A percentile compares a stretch with the other conserved stretches of the same genome.
phyloP scores from a whole-genome alignment of 2,797 vertebrate species.

The Phylloscopus collybita region DNA sequence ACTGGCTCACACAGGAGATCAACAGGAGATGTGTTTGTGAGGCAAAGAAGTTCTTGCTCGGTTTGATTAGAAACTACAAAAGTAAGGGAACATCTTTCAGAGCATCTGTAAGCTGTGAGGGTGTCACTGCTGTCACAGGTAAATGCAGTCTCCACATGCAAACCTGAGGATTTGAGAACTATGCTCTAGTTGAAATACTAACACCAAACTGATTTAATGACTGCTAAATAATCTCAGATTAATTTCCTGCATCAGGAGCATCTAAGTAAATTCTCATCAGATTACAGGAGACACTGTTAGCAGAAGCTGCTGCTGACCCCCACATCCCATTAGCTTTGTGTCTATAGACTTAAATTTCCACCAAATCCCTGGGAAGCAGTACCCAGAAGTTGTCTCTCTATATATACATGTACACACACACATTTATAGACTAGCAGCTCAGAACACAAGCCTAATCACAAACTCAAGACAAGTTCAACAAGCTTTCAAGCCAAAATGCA shows the following conservation, averaged over 20 bases:
- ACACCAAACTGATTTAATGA: not conserved
- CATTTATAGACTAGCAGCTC: not conserved
- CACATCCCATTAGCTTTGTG: not conserved
- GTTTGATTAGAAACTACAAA: conserved; percentile 72
- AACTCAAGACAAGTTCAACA: not conserved
- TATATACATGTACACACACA: not conserved
- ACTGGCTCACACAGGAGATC: conserved; percentile 95
- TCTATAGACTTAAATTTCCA: not conserved
- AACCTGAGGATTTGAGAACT: not conserved
- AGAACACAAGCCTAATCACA: not conserved
- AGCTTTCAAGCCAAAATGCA: not conserved
- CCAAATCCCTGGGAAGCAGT: not conserved
- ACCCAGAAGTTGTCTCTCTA: not conserved
- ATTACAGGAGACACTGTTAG: not conserved
- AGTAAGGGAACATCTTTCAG: not conserved
- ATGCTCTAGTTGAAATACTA: not conserved
- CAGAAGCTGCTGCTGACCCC: not conserved
- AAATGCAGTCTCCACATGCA: not conserved
- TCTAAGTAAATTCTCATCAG: not conserved
- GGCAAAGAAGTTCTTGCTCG: conserved; percentile 87
- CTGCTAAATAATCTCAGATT: not conserved
- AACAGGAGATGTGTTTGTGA: conserved; percentile 81
- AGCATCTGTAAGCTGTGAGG: not conserved
- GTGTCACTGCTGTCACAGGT: not conserved
- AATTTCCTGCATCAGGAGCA: not conserved